A percentile compares a stretch with the other conserved stretches of the same genome.
Conservation (phyloP, 2,888 invertebrate species). For the Erebia ligea region DNA sequence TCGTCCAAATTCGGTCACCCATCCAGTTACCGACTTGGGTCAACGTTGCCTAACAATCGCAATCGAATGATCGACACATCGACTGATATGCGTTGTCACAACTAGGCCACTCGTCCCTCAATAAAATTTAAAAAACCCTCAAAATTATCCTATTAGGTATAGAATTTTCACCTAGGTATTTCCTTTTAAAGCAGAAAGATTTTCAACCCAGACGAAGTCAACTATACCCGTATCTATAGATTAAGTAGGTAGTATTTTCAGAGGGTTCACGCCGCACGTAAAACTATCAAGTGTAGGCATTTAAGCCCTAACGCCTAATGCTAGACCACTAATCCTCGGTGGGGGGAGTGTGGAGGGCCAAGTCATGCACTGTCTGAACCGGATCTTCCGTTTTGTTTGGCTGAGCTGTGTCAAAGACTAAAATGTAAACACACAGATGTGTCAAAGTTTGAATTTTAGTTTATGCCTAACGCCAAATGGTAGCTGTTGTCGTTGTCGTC, state of each 20-base stretch:
- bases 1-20: no score
- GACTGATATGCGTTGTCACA: no score
- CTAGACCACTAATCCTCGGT: slow-evolving; percentile 32
- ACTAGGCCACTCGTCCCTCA: no score
- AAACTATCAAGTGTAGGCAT: slow-evolving; percentile 32
- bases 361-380: slow-evolving; percentile 35
- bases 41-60: no score
- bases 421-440: slow-evolving; percentile 9
- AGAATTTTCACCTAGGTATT: not conserved
- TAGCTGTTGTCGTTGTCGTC: no score
- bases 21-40: no score
- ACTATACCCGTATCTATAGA: not conserved
- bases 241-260: slow-evolving; percentile 8
- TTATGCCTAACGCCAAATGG: not conserved
- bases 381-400: slow-evolving; percentile 39
- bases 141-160: not conserved
- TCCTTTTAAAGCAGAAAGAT: not conserved
- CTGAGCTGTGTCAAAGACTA: slow-evolving; percentile 35
- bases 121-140: no score
- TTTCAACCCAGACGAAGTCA: slow-evolving; percentile 1
- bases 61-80: no score
- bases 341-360: slow-evolving; percentile 29
- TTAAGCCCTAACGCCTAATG: slow-evolving; percentile 31
- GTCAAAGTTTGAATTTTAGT: not conserved
- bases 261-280: slow-evolving; percentile 13